phyloP scores from a whole-genome alignment of 2,888 invertebrate species.

The Archaeoteleia sp. region DNA sequence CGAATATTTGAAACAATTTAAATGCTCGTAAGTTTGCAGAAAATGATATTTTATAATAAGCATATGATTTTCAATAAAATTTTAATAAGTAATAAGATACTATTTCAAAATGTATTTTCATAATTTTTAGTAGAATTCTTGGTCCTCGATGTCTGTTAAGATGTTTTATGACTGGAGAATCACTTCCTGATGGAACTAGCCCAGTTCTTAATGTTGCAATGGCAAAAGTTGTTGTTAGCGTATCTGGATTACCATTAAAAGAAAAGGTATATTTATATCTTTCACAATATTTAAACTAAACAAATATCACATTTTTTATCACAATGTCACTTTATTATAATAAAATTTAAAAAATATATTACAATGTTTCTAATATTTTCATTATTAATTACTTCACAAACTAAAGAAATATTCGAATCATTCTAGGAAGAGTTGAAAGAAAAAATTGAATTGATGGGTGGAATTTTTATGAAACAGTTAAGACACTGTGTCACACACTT shows the following conservation, averaged over 20 bases:
- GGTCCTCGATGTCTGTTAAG: slow-evolving; percentile 88
- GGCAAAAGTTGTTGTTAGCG: slow-evolving; percentile 82
- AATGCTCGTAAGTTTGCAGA: slow-evolving; percentile 86
- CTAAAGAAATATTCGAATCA: too few species aligned
- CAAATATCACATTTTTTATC: neutral
- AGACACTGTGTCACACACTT: slow-evolving; percentile 86
- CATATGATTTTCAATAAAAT: slow-evolving; percentile 33
- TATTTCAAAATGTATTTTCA: slow-evolving; percentile 11
- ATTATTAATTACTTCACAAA: too few species aligned
- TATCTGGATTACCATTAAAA: slow-evolving; percentile 77
- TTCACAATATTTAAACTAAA: slow-evolving; percentile 10
- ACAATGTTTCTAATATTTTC: too few species aligned
- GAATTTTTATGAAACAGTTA: slow-evolving; percentile 80
- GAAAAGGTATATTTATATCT: slow-evolving; percentile 74
- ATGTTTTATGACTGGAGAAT: slow-evolving; percentile 82
- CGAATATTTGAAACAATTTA: slow-evolving; percentile 79
- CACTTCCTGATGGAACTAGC: slow-evolving; percentile 84
- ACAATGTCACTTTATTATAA: neutral
- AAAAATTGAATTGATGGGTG: slow-evolving; percentile 86
- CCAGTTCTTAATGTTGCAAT: slow-evolving; percentile 90
- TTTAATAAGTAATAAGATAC: slow-evolving; percentile 8
- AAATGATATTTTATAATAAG: too few species aligned
- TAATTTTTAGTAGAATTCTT: slow-evolving; percentile 80
- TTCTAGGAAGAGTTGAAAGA: slow-evolving; percentile 78
- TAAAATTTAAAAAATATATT: slow-evolving; percentile 11